Base-by-base conservation (phyloP, 2,888 invertebrate species). In the Lasioglossum figueresi region DNA sequence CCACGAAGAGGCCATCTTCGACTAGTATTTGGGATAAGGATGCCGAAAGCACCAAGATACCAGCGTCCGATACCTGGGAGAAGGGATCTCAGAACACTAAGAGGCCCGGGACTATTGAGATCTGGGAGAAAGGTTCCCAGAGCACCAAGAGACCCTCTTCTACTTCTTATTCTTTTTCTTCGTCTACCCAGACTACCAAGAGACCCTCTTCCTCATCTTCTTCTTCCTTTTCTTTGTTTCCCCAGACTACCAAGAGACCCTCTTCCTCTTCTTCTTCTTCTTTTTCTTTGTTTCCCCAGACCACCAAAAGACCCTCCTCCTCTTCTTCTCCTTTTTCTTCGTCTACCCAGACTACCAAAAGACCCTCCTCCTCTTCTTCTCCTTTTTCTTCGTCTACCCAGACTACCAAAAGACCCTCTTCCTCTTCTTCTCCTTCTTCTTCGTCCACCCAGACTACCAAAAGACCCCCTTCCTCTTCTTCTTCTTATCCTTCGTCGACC, bases 61-160 rank as follows among this genome's bases (percentile, higher is more conserved):
- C 83, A 5, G 34, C 59, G 1, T 59, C 74, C 0, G 74, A 68
- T 4, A 6, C 4, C 12, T 81, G 59, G 78, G 79, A 72, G 14
- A 82, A 79, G 14, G 48, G 43, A 14, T 63, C 82, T 4, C 82
- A 75, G 10, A 73, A 23, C 31, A 75, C 70, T 2, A 82, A 52
- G 27, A 83, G 72, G 48, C 83, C 83, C 4, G 45, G 45, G 0
- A n/a, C 73, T 0, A 75, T 88, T 5, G 68, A 73, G 70, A 84
- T 82, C 56, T 89, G 89, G 91, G 78, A 88, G 66, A 87, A 88
- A 43, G 75, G 40, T 73, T 48, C 84, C 40, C 68, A 72, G 27
- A 73, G 5, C 23, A 76, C 66, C 8, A 76, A 76, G 76, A 76
- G 76, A 66, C 72, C 73, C 19, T 6, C 10, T 16, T 52, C 52